These are phyloP conservation scores for Cassiopea andromeda DNA, from an alignment of 30 jellyfish, hydroid and myxozoan species.

Conservation along the genomic window DNA sequence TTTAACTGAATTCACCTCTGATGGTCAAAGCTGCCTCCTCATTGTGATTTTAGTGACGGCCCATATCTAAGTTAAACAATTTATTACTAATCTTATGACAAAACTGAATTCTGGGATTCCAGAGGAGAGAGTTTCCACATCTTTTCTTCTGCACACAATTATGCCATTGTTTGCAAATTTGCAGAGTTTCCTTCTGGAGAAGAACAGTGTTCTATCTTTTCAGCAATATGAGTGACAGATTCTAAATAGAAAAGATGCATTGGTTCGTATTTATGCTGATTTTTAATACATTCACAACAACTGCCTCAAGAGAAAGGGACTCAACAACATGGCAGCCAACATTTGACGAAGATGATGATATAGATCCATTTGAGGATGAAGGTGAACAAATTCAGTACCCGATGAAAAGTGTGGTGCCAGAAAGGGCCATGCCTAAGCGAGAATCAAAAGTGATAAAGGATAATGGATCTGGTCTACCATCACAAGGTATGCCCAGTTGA, in stretches of 20 bases:
- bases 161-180: too few species aligned
- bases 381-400: slow-evolving; percentile 60
- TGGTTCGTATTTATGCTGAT: slow-evolving; percentile 14
- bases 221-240: background rate
- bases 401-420: slow-evolving; percentile 55
- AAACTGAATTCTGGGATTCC: too few species aligned
- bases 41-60: too few species aligned
- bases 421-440: slow-evolving; percentile 30
- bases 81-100: too few species aligned
- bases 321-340: background rate
- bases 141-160: too few species aligned
- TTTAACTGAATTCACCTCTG: too few species aligned
- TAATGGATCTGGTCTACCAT: slow-evolving; percentile 49
- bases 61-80: too few species aligned
- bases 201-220: background rate
- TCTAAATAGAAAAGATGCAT: background rate
- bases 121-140: too few species aligned
- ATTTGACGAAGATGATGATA: slow-evolving; percentile 68
- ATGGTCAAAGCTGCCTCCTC: too few species aligned
- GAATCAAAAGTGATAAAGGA: slow-evolving; percentile 29
- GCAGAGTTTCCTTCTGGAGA: too few species aligned
- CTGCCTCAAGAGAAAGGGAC: background rate
- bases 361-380: slow-evolving; percentile 72
- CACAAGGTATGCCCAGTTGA: background rate
- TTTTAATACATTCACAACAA: slow-evolving; percentile 1